Base-by-base conservation (phyloP, 2,797 vertebrate genomes). In the Varecia variegata region DNA sequence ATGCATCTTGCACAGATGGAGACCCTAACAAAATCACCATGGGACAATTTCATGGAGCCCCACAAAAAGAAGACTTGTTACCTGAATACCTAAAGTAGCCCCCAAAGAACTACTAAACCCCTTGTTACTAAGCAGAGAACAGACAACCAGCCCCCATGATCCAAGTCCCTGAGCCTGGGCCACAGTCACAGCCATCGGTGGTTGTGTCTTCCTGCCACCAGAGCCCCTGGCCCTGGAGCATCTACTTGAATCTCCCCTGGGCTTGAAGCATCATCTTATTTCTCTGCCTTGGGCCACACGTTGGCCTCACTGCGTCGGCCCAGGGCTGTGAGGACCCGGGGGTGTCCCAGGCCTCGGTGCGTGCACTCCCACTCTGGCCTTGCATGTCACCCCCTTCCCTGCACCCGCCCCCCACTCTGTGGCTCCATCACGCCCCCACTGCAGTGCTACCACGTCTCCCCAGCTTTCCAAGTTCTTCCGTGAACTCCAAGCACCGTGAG, bases 161-260 rank as follows among this genome's bases (percentile, higher is more conserved):
- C 30, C 25, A 10, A 43, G 43, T 7, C 35, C 17, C 0, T 8
- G 50, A 50, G 40, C 23, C 9, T n/a, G 23, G 27, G 23, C 58
- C 50, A 20, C 40, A 2, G 27, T 27, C 76, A 32, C 30, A 0
- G 0, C 0, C 5, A 0, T 7, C 7, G 13, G 18, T 0, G 9
- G 21, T 4, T 23, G 11, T 32, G 7, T 90, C 65, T 32, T 79
- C 35, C n/a, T 85, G 12, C 45, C 25, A 8, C 12, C 13, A 12
- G 82, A 35, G 43, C 12, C 32, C 6, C 35, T 2, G 4, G 18
- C 25, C 6, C 12, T 47, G 14, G 5, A 25, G 15, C 7, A 25
- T 20, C 7, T 3, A 1, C 23, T 8, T 20, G 54, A 14, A 17
- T 56, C 47, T 68, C 15, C 7, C 11, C 11, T 35, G 35, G 47